These are phyloP conservation scores for Ormyrus labotus DNA, from an alignment of 2,888 invertebrate genomes.

Conservation along the genomic window DNA sequence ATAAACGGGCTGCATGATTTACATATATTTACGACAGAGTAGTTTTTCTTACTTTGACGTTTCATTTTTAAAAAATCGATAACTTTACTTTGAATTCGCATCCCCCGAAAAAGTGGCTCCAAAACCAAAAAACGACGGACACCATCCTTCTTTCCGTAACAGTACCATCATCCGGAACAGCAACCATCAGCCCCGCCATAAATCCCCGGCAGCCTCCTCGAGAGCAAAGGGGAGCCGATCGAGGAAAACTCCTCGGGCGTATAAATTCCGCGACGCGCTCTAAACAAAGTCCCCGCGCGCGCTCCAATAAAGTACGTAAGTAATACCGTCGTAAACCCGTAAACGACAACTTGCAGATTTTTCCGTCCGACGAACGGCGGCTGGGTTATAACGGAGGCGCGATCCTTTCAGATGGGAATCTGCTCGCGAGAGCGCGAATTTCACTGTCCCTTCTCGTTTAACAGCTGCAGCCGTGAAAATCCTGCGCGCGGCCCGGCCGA, in stretches of 20 bases:
- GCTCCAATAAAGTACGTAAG: constrained; percentile 38
- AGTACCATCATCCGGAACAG: constrained; percentile 4
- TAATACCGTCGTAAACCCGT: constrained; percentile 42
- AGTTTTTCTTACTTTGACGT: too few species aligned
- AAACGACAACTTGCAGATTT: constrained; percentile 5
- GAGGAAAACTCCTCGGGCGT: constrained; percentile 18
- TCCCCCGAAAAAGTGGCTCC: too few species aligned
- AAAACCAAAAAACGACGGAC: too few species aligned
- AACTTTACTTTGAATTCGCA: too few species aligned
- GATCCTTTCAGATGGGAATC: background rate
- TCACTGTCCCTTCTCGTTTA: constrained; percentile 17
- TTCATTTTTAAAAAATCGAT: too few species aligned
- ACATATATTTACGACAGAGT: too few species aligned
- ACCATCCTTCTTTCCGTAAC: background rate
- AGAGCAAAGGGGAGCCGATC: background rate
- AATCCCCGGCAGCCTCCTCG: constrained; percentile 16
- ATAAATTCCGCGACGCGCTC: constrained; percentile 21
- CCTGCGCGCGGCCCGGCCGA: too few species aligned
- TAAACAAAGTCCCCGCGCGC: constrained; percentile 7
- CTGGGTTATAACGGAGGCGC: constrained; percentile 28
- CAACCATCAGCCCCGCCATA: constrained; percentile 24
- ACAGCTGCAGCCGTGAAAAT: background rate
- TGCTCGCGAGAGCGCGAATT: background rate
- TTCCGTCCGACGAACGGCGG: background rate
- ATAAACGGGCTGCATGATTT: too few species aligned